Conservation (phyloP, 1,140 invertebrate genomes). For the Pachyrhynchus sulphureomaculatus region DNA sequence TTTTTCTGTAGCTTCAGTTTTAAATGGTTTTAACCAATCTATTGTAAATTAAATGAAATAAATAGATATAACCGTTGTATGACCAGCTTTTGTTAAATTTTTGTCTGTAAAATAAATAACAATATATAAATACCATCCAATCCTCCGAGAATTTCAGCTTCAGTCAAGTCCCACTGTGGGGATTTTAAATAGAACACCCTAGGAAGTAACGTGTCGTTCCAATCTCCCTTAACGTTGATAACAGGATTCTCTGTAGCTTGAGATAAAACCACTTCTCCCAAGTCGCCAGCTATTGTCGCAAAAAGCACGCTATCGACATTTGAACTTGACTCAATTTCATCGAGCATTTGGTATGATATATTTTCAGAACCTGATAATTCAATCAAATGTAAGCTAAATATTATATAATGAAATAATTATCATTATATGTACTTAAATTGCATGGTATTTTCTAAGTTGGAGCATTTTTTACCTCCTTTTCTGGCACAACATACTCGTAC, state of each 20-base stretch:
- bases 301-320: constrained; percentile 55
- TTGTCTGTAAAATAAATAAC: too few relatives aligned
- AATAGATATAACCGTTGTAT: too few relatives aligned
- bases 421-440: too few relatives aligned
- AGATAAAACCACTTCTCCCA: constrained; percentile 63
- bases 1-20: too few relatives aligned
- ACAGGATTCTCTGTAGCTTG: constrained; percentile 57
- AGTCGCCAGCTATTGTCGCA: constrained; percentile 65
- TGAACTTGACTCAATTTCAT: constrained; percentile 11
- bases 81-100: too few relatives aligned
- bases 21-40: too few relatives aligned
- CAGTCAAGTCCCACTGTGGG: constrained; percentile 61
- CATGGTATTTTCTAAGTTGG: too few relatives aligned
- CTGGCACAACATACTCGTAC: too few relatives aligned
- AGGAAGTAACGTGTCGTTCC: constrained; percentile 65
- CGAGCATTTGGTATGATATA: not conserved
- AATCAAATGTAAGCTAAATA: too few relatives aligned
- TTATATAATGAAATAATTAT: too few relatives aligned
- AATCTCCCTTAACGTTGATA: constrained; percentile 60
- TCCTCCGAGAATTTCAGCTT: constrained; percentile 65
- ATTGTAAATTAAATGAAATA: too few relatives aligned
- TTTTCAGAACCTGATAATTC: not conserved
- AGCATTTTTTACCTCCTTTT: too few relatives aligned
- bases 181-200: constrained; percentile 57
- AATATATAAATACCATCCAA: constrained; percentile 59